These are phyloP conservation scores for Characodon lateralis DNA, from an alignment of 2,797 vertebrate genomes.

Conservation along the genomic window DNA sequence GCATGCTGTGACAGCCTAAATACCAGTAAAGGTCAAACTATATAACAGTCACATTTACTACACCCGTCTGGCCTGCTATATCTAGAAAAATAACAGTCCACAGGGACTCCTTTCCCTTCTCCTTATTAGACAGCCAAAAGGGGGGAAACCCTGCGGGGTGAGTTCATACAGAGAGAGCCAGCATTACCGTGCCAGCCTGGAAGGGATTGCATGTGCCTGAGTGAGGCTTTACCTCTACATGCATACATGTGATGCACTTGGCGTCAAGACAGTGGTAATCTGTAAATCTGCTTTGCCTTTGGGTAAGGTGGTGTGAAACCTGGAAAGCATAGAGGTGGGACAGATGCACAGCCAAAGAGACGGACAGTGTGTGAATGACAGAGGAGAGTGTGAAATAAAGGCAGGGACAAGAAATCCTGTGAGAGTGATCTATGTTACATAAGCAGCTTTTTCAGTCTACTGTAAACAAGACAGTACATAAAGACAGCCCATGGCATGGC, in stretches of 20 bases:
- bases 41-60: slow-evolving; percentile 18
- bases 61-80: slow-evolving; percentile 15
- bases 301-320: slow-evolving; percentile 77
- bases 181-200: slow-evolving; percentile 31
- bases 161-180: slow-evolving; percentile 49
- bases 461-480: slow-evolving; percentile 60
- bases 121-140: slow-evolving; percentile 23
- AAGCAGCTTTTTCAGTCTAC: slow-evolving; percentile 65
- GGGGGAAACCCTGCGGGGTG: slow-evolving; percentile 51
- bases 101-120: slow-evolving; percentile 22
- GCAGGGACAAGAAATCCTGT: slow-evolving; percentile 30
- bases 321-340: slow-evolving; percentile 55
- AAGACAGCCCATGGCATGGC: slow-evolving; percentile 15
- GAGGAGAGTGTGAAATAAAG: slow-evolving; percentile 58
- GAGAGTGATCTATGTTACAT: slow-evolving; percentile 64
- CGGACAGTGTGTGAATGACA: slow-evolving; percentile 49
- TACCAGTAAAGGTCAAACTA: slow-evolving; percentile 37
- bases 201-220: slow-evolving; percentile 7
- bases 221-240: slow-evolving; percentile 54
- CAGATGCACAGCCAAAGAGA: slow-evolving; percentile 20
- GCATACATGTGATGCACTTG: slow-evolving; percentile 70
- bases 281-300: slow-evolving; percentile 82
- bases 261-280: slow-evolving; percentile 77
- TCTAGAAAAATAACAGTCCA: slow-evolving; percentile 35
- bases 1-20: slow-evolving; percentile 25